phyloP scores from a whole-genome alignment of 2,113 vertebrate species.

The Eulemur macaco region DNA sequence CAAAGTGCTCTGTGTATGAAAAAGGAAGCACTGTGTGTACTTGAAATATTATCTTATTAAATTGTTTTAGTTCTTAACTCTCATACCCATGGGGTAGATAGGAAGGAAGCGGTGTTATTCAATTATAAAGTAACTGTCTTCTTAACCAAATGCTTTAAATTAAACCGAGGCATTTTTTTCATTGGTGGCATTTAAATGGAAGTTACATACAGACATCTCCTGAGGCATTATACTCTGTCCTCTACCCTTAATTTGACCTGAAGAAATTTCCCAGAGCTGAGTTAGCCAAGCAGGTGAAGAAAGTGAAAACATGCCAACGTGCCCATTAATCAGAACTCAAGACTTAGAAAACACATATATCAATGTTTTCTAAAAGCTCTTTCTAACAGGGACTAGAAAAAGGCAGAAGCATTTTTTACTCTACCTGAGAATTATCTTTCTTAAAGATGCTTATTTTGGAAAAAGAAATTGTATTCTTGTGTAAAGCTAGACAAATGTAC shows the following conservation, averaged over 20 bases:
- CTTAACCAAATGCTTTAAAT: slow-evolving; percentile 74
- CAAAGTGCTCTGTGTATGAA: slow-evolving; percentile 2
- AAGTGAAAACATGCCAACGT: slow-evolving; percentile 39
- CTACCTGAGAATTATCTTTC: slow-evolving; percentile 24
- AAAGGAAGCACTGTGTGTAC: slow-evolving; percentile 33
- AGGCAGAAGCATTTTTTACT: not conserved
- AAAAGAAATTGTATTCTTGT: not conserved
- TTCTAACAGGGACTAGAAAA: not conserved
- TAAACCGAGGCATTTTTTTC: slow-evolving; percentile 56
- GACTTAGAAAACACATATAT: not conserved
- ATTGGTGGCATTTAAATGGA: slow-evolving; percentile 65
- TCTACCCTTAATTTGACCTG: slow-evolving; percentile 64
- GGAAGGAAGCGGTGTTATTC: slow-evolving; percentile 73
- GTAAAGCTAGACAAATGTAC: slow-evolving; percentile 20
- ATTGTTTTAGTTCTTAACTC: slow-evolving; percentile 73
- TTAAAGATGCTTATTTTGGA: not conserved
- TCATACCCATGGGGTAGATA: slow-evolving; percentile 63
- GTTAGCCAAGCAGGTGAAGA: slow-evolving; percentile 42
- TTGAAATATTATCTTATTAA: slow-evolving; percentile 79
- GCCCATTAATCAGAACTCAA: slow-evolving; percentile 46
- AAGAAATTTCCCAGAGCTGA: slow-evolving; percentile 58
- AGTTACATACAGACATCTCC: slow-evolving; percentile 62
- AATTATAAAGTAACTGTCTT: slow-evolving; percentile 76
- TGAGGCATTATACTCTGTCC: slow-evolving; percentile 20
- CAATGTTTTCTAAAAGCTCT: slow-evolving; percentile 55